Percentiles rank a stretch among this genome's conserved stretches.
phyloP scores from a whole-genome alignment of 2,888 invertebrate species.

The Anthophora plumipes region DNA sequence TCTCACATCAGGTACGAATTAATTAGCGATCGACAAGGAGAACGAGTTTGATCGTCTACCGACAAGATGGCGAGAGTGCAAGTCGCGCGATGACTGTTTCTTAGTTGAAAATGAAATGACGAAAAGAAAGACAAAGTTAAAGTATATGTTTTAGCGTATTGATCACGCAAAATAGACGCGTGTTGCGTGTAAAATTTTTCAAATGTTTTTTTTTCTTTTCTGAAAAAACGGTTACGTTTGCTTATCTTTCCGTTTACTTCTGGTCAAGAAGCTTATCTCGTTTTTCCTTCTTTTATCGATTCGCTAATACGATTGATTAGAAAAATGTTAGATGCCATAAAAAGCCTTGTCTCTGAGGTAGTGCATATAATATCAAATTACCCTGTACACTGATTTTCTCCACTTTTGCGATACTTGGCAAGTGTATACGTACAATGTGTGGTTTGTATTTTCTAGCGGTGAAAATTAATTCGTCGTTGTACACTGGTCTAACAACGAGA shows the following conservation, averaged over 20 bases:
- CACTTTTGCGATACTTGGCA: conserved; percentile 28
- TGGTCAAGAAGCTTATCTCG: not conserved
- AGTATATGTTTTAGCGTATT: not conserved
- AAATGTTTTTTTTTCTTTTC: conserved; percentile 8
- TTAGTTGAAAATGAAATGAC: not conserved
- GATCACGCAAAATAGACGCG: conserved; percentile 7
- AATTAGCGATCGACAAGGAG: conserved; percentile 52
- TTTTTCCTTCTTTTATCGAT: conserved; percentile 15
- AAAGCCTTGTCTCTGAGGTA: conserved; percentile 58
- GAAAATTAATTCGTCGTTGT: conserved; percentile 26
- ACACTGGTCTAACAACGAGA: not conserved
- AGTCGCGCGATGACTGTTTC: not conserved
- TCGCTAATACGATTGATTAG: conserved; percentile 51
- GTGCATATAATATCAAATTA: conserved; percentile 52
- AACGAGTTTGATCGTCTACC: conserved; percentile 48
- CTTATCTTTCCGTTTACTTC: conserved; percentile 17
- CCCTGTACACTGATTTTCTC: conserved; percentile 56
- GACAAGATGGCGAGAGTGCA: not conserved
- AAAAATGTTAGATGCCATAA: conserved; percentile 54
- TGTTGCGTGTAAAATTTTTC: conserved; percentile 11
- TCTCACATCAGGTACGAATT: conserved; percentile 60
- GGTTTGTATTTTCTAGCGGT: not conserved
- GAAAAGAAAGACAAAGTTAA: not conserved
- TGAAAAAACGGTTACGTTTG: conserved; percentile 38
- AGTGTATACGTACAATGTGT: not conserved